phyloP scores from a whole-genome alignment of 2,113 vertebrate genomes.

The Oostethus manadensis region DNA sequence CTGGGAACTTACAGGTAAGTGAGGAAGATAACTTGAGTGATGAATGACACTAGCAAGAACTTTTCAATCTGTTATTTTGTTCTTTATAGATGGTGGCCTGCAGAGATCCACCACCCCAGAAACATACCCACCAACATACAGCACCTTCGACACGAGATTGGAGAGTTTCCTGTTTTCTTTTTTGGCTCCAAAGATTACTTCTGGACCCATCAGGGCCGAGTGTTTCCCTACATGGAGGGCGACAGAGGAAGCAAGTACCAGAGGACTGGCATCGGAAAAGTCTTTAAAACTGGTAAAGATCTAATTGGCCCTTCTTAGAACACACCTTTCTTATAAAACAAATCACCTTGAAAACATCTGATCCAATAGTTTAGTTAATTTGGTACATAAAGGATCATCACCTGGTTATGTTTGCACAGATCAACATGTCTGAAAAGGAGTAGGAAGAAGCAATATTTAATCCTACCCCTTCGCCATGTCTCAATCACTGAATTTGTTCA shows the following conservation, averaged over 20 bases:
- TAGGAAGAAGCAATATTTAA: no score
- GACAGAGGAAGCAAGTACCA: slow-evolving; percentile 92
- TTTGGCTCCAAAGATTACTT: slow-evolving; percentile 99
- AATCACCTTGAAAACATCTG: not conserved
- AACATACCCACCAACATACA: slow-evolving; percentile 97
- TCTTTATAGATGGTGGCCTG: slow-evolving; percentile 91
- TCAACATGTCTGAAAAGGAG: no score
- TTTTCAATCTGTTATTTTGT: not conserved
- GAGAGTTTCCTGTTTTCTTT: slow-evolving; percentile 98
- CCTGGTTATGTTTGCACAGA: no score
- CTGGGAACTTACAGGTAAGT: slow-evolving; percentile 92
- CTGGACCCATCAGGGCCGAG: slow-evolving; percentile 96
- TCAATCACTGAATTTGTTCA: no score
- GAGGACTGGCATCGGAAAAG: slow-evolving; percentile 87
- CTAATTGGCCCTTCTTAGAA: no score
- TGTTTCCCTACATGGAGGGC: slow-evolving; percentile 98
- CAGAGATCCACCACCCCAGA: slow-evolving; percentile 94
- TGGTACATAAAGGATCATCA: no score
- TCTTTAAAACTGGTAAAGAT: slow-evolving; percentile 85
- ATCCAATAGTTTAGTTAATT: no score
- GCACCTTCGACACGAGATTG: slow-evolving; percentile 94
- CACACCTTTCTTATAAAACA: no score
- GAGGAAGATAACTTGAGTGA: no score
- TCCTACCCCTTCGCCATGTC: no score
- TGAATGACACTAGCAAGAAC: not conserved